Evolutionary conservation across 23 tunicate genomes (phyloP).

Genomic region (Halocynthia aurantium): DNA sequence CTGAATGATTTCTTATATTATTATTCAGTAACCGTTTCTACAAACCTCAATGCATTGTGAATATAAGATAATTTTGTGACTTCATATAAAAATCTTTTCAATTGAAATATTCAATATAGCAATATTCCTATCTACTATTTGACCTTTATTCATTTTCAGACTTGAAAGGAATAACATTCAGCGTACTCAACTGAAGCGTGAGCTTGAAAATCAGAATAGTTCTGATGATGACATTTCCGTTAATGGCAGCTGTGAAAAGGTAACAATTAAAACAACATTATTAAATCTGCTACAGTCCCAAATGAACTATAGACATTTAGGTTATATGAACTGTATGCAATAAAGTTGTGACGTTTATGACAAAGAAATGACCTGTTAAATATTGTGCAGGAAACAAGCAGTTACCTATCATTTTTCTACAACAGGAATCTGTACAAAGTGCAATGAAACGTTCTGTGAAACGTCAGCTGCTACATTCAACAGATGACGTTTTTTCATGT

Average conservation of each 20-base stretch:
- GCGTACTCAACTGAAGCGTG: too few species aligned
- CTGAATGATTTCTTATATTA: too few species aligned
- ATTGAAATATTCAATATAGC: too few species aligned
- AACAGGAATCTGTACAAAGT: neutral
- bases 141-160: too few species aligned
- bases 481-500: neutral
- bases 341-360: neutral
- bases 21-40: too few species aligned
- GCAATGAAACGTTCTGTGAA: conserved; percentile 1
- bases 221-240: conserved; percentile 1
- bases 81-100: too few species aligned
- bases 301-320: neutral
- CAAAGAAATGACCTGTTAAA: neutral
- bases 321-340: neutral
- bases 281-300: neutral
- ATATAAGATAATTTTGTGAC: too few species aligned
- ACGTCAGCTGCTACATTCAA: conserved; percentile 5
- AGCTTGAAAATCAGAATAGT: neutral
- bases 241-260: neutral
- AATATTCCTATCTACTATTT: too few species aligned
- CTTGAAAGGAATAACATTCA: too few species aligned
- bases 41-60: too few species aligned
- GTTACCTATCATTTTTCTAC: neutral
- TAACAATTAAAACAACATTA: neutral
- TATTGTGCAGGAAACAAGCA: too few species aligned